phyloP scores from a whole-genome alignment of 2,113 vertebrate genomes.

The Penelope pileata region DNA sequence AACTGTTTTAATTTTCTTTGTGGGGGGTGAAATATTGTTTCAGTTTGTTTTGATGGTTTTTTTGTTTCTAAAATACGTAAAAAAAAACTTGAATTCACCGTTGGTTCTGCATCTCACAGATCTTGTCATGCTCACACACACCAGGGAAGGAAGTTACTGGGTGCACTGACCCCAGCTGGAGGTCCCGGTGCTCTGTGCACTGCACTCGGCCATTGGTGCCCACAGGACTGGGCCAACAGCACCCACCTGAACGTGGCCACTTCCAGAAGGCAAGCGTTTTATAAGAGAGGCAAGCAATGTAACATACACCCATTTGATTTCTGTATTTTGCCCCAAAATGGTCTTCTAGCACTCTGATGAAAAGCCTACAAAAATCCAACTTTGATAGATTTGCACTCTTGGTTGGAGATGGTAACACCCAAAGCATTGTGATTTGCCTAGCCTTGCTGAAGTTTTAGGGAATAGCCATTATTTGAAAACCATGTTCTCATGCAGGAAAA shows the following conservation, averaged over 20 bases:
- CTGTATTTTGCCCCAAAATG: background rate
- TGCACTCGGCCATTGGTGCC: background rate
- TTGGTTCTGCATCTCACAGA: background rate
- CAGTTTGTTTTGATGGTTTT: slow-evolving; percentile 28
- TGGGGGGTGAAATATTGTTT: slow-evolving; percentile 66
- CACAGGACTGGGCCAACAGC: background rate
- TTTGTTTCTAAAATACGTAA: slow-evolving; percentile 28
- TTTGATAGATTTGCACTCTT: slow-evolving; percentile 1
- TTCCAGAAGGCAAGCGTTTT: background rate
- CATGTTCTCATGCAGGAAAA: background rate
- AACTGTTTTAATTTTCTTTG: slow-evolving; percentile 66
- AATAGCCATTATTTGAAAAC: background rate
- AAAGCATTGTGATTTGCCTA: background rate
- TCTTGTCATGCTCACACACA: background rate
- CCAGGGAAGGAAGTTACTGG: background rate
- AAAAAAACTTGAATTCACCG: background rate
- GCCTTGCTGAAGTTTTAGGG: background rate
- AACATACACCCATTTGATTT: background rate
- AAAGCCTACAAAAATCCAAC: slow-evolving; percentile 33
- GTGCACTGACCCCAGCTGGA: background rate
- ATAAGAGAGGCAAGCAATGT: background rate
- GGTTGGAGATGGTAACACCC: background rate
- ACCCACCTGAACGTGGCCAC: background rate
- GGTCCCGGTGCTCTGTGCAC: background rate
- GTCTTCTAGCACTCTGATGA: background rate